A percentile compares a stretch with the other conserved stretches of the same genome.
Conservation (phyloP, 2,797 vertebrate species). For the Mionectes olivaceus region DNA sequence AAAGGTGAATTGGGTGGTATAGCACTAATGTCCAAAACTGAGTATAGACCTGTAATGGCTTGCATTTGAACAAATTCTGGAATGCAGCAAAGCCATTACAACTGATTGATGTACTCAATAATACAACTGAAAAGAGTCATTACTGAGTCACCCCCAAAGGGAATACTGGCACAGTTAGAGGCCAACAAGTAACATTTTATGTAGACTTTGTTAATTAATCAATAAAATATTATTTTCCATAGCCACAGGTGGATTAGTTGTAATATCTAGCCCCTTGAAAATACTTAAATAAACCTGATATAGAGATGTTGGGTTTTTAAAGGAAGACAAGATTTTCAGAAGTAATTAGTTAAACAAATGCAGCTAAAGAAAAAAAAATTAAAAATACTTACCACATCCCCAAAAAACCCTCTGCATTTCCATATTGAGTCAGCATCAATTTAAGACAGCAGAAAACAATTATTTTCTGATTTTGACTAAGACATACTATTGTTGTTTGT, state of each 20-base stretch:
- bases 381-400: accelerated
- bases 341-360: not conserved
- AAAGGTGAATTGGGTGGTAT: not conserved
- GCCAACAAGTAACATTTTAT: not conserved
- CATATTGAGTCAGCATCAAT: not conserved
- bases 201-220: not conserved
- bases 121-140: not conserved
- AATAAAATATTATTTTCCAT: not conserved
- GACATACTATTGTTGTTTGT: not conserved
- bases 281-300: not conserved
- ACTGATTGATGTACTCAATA: not conserved
- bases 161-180: not conserved
- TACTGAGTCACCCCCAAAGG: not conserved
- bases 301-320: not conserved
- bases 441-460: not conserved
- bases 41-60: not conserved
- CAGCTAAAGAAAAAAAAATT: not conserved
- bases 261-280: not conserved
- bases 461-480: not conserved
- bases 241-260: not conserved
- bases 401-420: accelerated
- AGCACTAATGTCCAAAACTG: not conserved
- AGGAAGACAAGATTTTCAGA: not conserved
- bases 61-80: not conserved
- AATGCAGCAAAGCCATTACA: not conserved